A percentile compares a stretch with the other conserved stretches of the same genome.
phyloP scores from a whole-genome alignment of 1,140 invertebrate genomes.

The Zaprionus kolodkinae region DNA sequence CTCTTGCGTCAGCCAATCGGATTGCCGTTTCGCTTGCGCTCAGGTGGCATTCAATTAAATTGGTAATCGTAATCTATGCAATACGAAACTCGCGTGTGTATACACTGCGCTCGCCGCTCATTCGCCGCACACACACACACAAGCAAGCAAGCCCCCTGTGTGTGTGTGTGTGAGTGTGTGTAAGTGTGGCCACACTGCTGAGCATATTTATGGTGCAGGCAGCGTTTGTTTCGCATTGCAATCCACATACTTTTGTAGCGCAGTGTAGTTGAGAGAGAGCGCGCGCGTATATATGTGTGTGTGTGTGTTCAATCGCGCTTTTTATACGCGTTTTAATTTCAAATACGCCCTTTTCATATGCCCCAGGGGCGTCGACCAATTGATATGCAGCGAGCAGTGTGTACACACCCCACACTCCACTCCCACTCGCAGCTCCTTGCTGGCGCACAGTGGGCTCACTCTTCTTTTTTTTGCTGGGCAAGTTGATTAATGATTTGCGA shows the following conservation, averaged over 20 bases:
- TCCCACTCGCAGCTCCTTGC: slow-evolving; percentile 9
- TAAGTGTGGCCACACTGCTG: slow-evolving; percentile 20
- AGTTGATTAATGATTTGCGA: slow-evolving; percentile 81
- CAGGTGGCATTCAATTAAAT: slow-evolving; percentile 78
- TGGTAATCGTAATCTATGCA: slow-evolving; percentile 76
- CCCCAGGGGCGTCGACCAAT: slow-evolving; percentile 50
- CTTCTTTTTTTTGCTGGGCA: neutral
- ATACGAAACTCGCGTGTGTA: slow-evolving; percentile 50
- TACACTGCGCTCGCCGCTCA: slow-evolving; percentile 55
- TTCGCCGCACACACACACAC: slow-evolving; percentile 36
- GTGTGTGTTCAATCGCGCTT: slow-evolving; percentile 47
- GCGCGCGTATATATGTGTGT: slow-evolving; percentile 28
- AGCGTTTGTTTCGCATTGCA: slow-evolving; percentile 2
- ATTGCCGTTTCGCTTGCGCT: slow-evolving; percentile 55
- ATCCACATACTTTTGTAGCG: slow-evolving; percentile 17
- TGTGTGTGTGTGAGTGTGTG: too few relatives aligned
- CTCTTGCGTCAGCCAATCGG: slow-evolving; percentile 63
- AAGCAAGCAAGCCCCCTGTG: neutral
- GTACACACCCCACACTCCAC: too few relatives aligned
- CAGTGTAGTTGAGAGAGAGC: slow-evolving; percentile 28
- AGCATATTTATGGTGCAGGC: slow-evolving; percentile 33
- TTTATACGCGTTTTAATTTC: slow-evolving; percentile 68
- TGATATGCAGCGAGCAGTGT: slow-evolving; percentile 22
- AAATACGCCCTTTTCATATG: slow-evolving; percentile 72
- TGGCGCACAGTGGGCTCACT: neutral